A percentile compares a stretch with the other conserved stretches of the same genome.
Conservation (phyloP, 2,888 invertebrate genomes). For the Cremastinae sp. region DNA sequence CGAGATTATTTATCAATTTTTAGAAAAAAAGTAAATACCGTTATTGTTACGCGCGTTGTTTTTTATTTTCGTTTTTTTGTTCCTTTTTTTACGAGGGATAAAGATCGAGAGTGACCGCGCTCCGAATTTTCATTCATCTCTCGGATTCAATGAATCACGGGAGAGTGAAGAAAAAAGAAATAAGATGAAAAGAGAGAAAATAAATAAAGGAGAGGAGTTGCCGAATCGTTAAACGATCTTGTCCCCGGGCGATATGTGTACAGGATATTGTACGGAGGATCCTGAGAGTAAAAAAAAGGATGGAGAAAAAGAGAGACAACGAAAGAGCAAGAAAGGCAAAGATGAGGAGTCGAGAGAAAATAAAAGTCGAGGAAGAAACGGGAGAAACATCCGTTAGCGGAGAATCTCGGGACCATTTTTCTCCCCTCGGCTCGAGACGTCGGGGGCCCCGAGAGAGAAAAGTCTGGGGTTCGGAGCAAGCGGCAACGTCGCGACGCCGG, state of each 20-base stretch:
- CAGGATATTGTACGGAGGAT: slow-evolving; percentile 38
- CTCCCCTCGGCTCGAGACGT: slow-evolving; percentile 5
- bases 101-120: slow-evolving; percentile 3
- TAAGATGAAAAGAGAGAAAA: slow-evolving; percentile 11
- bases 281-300: slow-evolving; percentile 14
- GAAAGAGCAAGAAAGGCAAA: slow-evolving; percentile 39
- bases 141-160: slow-evolving; percentile 65
- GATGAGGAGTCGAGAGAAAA: too few relatives aligned
- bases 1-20: too few relatives aligned
- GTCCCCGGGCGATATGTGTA: slow-evolving; percentile 54
- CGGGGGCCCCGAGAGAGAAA: slow-evolving; percentile 16
- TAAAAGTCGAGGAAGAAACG: too few relatives aligned
- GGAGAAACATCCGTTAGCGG: slow-evolving; percentile 58
- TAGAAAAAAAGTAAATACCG: too few relatives aligned
- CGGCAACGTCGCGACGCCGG: slow-evolving; percentile 63
- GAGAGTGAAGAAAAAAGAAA: slow-evolving; percentile 23
- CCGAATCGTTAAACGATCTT: slow-evolving; percentile 63
- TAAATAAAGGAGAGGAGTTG: slow-evolving; percentile 31
- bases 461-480: slow-evolving; percentile 52
- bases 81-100: neutral
- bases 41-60: too few relatives aligned
- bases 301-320: slow-evolving; percentile 49
- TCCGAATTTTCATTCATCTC: slow-evolving; percentile 62
- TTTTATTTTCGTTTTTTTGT: too few relatives aligned
- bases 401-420: slow-evolving; percentile 35